phyloP scores from a whole-genome alignment of 2,113 vertebrate genomes.

The Crotalus tigris region DNA sequence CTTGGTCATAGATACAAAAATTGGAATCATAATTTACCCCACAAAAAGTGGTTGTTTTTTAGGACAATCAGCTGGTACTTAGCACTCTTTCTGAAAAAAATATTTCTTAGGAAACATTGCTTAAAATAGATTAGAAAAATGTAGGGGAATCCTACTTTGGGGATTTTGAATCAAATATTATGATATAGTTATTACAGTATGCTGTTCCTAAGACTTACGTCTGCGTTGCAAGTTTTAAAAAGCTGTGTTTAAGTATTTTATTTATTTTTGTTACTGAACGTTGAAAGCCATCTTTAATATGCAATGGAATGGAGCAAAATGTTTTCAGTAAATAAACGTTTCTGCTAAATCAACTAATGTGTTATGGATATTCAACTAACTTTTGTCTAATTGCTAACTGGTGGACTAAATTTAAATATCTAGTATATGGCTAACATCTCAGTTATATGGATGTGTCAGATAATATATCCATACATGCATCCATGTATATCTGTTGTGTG shows the following conservation, averaged over 20 bases:
- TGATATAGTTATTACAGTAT: background rate
- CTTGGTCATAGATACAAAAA: background rate
- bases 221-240: background rate
- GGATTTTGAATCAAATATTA: background rate
- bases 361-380: background rate
- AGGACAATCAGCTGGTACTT: background rate
- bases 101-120: background rate
- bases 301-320: background rate
- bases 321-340: background rate
- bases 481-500: no score
- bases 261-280: background rate
- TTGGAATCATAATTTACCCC: background rate
- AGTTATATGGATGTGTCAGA: background rate
- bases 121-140: background rate
- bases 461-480: background rate
- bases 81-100: background rate
- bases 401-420: background rate
- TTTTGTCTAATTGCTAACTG: background rate
- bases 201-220: background rate
- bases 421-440: background rate
- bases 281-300: background rate
- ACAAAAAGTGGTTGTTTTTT: background rate
- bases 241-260: background rate
- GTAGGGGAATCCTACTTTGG: background rate
- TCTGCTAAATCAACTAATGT: background rate